Evolutionary conservation across 2,888 invertebrate species (phyloP), one percentile per base, ranked within the genome.

Genomic region (Epinotia ramella): DNA sequence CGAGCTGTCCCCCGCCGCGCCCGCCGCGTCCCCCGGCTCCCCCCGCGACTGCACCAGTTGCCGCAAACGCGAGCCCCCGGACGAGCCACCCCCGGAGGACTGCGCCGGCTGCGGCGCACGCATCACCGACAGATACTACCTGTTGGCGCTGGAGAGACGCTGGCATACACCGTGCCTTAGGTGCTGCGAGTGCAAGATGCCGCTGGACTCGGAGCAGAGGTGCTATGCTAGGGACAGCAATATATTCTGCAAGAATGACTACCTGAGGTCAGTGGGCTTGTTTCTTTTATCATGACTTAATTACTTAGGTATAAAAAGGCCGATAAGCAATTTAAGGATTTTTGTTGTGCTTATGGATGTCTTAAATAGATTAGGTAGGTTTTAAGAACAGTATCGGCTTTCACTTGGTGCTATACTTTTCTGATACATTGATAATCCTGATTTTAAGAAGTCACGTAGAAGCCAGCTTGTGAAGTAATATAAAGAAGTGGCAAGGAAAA

Each of bases 171-270:
- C 97, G 76, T 99, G 99, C 88, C 95, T 99, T 53, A 96, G 97
- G 88, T 99, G 99, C 92, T 97, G 97, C 87, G 97, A 98, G 89
- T 99, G 99, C 92, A 96, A 97, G 85, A 96, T 97, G 92, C 97
- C 97, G 5, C 95, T 99, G 81, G 99, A 99, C 90, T 96, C 98
- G 1, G 98, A 99, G 89, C 96, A 97, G 87, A 97, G 98, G 81
- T 99, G 99, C 93, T 99, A 98, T 91, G 97, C 98, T 80, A 96
- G 98, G 81, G 98, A 98, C 89, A 98, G 98, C 84, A 97, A 97
- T 89, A 98, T 99, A 85, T 99, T 98, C 94, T 99, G 99, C 96
- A 98, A 98, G 95, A 98, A 97, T 88, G 99, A 99, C 94, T 99
- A 99, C 94, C 97, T 98, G 95, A 97, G 98, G 99, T 99, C 88